Base-by-base conservation (phyloP, 1,140 invertebrate genomes). In the Ostrea edulis region DNA sequence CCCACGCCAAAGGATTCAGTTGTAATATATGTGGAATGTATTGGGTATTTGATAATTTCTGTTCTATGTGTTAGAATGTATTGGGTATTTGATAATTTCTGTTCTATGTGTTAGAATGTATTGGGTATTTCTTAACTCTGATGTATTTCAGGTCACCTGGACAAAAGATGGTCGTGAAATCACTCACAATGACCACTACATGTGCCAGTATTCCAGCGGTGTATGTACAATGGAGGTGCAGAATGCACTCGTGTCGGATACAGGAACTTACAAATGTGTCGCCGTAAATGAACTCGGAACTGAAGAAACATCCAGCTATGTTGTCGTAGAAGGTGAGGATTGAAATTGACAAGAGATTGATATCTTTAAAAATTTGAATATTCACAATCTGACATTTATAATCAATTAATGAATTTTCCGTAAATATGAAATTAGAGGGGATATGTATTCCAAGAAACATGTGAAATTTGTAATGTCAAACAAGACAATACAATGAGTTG, bases 171-270 rank as follows among this genome's bases (percentile, higher is more conserved):
- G 97, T 44, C 96, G 97, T 86, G 99, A 99, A 94, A 95, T 99
- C 5, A 97, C 97, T 35, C 98, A 98, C 81, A 91, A 92, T 87
- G 92, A 91, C 62, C 92, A 93, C 94, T 97, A 97, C 93, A 97
- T 99, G 92, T 92, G 94, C 84, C 58, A 54, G 22, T 94, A 94
- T 84, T 93, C 97, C 2, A 98, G 98, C 94, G 99, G 99, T 91
- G 98, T 99, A 5, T 97, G 99, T 55, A 93, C 95, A 0, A 96
- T 99, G 95, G 99, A 99, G 96, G 99, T 99, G 87, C 96, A 98
- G 68, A 98, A 98, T 94, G 99, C 98, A 94, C 97, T 97, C 93
- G 97, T 98, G 0, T 97, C 97, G 91, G 99, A 99, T 95, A 98
- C 98, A 88, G 99, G 99, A 88, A 98, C 98, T 94, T 99, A 99